phyloP scores from a whole-genome alignment of 2,113 vertebrate species.

The Zootoca vivipara region DNA sequence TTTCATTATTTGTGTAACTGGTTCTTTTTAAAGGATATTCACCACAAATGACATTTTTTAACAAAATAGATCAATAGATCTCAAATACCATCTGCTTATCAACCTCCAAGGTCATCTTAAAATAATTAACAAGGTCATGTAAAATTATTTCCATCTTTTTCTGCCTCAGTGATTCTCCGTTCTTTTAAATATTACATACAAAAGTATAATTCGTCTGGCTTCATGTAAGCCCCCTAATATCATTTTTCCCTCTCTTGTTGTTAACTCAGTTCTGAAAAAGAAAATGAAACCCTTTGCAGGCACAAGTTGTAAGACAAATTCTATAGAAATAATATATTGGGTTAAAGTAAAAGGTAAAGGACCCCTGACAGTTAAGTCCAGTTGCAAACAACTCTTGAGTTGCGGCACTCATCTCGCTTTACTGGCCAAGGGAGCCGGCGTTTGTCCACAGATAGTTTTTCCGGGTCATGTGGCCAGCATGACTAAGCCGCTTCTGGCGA shows the following conservation, averaged over 20 bases:
- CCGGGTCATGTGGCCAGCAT: too few relatives aligned
- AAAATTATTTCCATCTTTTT: not conserved
- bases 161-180: not conserved
- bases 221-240: not conserved
- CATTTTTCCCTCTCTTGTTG: not conserved
- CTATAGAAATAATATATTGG: not conserved
- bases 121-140: not conserved
- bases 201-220: not conserved
- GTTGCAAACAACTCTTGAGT: too few relatives aligned
- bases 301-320: not conserved
- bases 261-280: not conserved
- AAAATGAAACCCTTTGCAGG: too few relatives aligned
- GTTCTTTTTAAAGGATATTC: not conserved
- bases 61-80: not conserved
- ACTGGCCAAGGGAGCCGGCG: too few relatives aligned
- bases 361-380: too few relatives aligned
- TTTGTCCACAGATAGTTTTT: too few relatives aligned
- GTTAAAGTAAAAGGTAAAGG: too few relatives aligned
- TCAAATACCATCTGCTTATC: constrained; percentile 1
- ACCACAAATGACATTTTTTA: not conserved
- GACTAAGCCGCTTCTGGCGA: too few relatives aligned
- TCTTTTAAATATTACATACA: not conserved
- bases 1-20: constrained; percentile 1
- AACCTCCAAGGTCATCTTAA: not conserved
- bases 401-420: too few relatives aligned